Conservation (phyloP, 2,888 invertebrate species). For the Melieria omissa region DNA sequence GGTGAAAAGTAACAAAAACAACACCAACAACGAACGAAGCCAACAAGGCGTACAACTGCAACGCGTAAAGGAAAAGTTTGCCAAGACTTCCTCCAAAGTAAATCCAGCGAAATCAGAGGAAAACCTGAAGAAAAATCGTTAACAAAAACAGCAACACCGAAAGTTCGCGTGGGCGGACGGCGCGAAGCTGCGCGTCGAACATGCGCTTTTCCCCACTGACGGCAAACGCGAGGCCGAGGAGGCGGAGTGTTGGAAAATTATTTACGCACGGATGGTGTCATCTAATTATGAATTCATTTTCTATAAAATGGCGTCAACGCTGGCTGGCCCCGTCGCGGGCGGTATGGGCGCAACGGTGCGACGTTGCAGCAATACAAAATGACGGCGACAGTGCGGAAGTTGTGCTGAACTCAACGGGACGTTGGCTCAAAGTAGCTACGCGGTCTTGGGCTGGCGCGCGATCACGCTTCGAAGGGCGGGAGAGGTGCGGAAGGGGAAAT, state of each 20-base stretch:
- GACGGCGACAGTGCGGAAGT: not conserved
- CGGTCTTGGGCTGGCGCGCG: no score
- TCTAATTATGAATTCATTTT: constrained; percentile 67
- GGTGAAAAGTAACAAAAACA: not conserved
- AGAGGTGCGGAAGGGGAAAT: no score
- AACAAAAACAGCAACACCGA: constrained; percentile 4
- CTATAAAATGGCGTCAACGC: constrained; percentile 41
- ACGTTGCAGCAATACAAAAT: constrained; percentile 11
- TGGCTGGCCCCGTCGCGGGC: no score
- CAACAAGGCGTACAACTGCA: constrained; percentile 3
- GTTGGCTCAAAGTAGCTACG: no score
- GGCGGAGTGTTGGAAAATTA: constrained; percentile 55
- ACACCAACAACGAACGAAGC: not conserved
- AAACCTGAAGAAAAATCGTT: constrained; percentile 12
- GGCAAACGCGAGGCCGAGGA: constrained; percentile 25
- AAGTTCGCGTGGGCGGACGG: no score
- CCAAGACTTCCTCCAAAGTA: constrained; percentile 33
- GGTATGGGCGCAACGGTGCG: no score
- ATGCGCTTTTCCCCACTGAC: not conserved
- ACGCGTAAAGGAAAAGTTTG: constrained; percentile 34
- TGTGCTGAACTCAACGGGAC: no score
- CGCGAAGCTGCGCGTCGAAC: not conserved
- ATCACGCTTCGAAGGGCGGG: no score
- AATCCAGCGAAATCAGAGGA: constrained; percentile 25
- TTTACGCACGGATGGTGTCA: constrained; percentile 68